Base-by-base conservation (phyloP, 2,797 vertebrate genomes). In the Darevskia nairensis region DNA sequence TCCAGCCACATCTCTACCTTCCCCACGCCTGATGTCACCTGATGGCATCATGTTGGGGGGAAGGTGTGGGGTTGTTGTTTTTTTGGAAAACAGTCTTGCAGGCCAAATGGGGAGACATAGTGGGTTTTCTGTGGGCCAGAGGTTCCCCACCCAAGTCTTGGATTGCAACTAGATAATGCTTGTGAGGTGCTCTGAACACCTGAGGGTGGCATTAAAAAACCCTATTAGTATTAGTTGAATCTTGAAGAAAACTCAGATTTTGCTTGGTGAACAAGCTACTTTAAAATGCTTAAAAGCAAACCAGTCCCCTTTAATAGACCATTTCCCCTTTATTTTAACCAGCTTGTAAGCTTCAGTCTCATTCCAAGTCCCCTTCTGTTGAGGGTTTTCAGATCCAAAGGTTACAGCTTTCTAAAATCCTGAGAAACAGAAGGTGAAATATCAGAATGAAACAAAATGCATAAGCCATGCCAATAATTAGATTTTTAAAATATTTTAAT, bases 141-240 rank as follows among this genome's bases (percentile, higher is more conserved):
- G 19, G 59, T 61, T 61, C 59, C 59, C 59, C 59, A 61, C 59
- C 59, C 29, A 11, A 27, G 1, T 68, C 25, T 29, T n/a, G 29
- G 68, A 69, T 23, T n/a, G 1, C 29, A 32, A 71, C 68, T n/a
- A n/a, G 29, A 4, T 11, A 13, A 29, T 69, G 68, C 11, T 1
- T 69, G 68, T 10, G 68, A 29, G 27, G 3, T 69, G 27, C 4
- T 69, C 11, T 29, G 29, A 64, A 41, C 50, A 17, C 13, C 2
- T 76, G 21, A 76, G 39, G 9, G 44, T 41, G 17, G 50, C 50
- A 55, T 55, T 55, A 15, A 55, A 55, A 55, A 55, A 55, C 11
- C 50, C 50, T 55, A 61, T 61, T 61, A 61, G 59, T 61, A 7
- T 61, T 19, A 84, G 92, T 90, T 92, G 88, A 92, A 92, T 89